Evolutionary conservation across 2,888 invertebrate species (phyloP), one percentile per base, ranked within the genome.

Genomic region (Julus scanicus): DNA sequence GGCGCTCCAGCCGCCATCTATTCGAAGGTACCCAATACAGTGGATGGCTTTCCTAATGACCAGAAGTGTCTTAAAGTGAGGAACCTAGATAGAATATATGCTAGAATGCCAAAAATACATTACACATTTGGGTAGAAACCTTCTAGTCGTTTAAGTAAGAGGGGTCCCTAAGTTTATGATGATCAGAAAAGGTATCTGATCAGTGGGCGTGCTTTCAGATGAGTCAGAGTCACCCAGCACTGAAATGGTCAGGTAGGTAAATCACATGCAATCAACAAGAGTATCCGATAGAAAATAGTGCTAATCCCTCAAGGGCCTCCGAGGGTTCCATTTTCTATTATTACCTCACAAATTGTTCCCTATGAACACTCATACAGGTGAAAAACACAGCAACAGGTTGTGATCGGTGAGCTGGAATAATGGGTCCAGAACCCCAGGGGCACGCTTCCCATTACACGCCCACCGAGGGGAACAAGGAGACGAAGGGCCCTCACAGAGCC

Each of bases 381-480:
- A 57, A 57, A 57, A 57, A 57, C 57, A 57, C n/a, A 5, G 57
- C 57, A 57, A 57, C 57, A 57, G 57, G 57, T 57, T 57, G 57
- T 57, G 53, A 53, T 53, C 53, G 53, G 53, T 53, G 57, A 57
- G 57, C 57, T 57, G 57, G 57, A 57, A 57, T 57, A 57, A 57
- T 57, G 57, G 17, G 57, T 17, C 57, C n/a, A 2, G n/a, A 53
- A 17, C 57, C 57, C 57, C 57, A 57, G n/a, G 57, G 57, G 57
- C 57, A 57, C 57, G 57, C 57, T 57, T 57, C n/a, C 57, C 57
- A 57, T 57, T n/a, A n/a, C n/a, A 57, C 57, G 57, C 57, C 57
- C 57, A 57, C 17, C 17, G 4, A 57, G 57, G 57, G 57, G 57
- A 57, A 57, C 6, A 44, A 53, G 15, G 13, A 53, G 11, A 15